Conservation (phyloP, 2,797 vertebrate genomes). For the Bradypodion ventrale region DNA sequence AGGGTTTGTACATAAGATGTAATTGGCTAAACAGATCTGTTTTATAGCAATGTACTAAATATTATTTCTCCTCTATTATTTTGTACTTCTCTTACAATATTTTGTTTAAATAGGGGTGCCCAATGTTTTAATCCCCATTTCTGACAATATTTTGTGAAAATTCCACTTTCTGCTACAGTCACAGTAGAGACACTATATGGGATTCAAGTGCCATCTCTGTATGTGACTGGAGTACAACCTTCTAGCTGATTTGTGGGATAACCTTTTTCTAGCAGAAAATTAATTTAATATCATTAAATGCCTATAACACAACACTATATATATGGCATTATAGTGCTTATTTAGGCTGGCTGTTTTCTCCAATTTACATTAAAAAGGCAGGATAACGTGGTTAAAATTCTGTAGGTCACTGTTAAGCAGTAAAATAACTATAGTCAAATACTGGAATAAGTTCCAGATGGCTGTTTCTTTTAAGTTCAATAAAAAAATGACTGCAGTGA, state of each 20-base stretch:
- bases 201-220: too few relatives aligned
- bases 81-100: not conserved
- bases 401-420: slow-evolving; percentile 60
- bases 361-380: slow-evolving; percentile 57
- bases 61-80: not conserved
- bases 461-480: slow-evolving; percentile 58
- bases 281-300: slow-evolving; percentile 19
- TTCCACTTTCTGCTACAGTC: not conserved
- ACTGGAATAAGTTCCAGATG: slow-evolving; percentile 64
- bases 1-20: not conserved
- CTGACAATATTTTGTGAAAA: not conserved
- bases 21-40: not conserved
- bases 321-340: not conserved
- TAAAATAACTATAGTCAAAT: slow-evolving; percentile 65
- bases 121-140: not conserved
- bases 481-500: slow-evolving; percentile 52
- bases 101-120: not conserved
- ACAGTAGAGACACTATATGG: too few relatives aligned
- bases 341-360: slow-evolving; percentile 52
- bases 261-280: not conserved
- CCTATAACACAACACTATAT: slow-evolving; percentile 28
- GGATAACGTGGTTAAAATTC: slow-evolving; percentile 42
- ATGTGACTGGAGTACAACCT: not conserved
- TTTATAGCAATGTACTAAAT: not conserved
- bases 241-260: slow-evolving; percentile 8